Percentiles rank a stretch among this genome's conserved stretches.
phyloP scores from a whole-genome alignment of 2,888 invertebrate species.

The Acrobasis consociella region DNA sequence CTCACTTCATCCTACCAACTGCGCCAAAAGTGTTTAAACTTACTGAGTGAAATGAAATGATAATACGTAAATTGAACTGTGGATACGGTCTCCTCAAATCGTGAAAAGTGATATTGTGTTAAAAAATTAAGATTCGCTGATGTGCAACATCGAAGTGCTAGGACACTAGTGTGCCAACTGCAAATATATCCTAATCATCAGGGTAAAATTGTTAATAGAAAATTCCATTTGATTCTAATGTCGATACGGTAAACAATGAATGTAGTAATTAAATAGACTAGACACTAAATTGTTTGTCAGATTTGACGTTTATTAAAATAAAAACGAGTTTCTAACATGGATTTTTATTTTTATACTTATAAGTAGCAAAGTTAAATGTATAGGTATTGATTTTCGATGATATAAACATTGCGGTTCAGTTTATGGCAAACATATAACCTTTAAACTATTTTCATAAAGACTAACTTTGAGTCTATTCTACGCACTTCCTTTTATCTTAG shows the following conservation, averaged over 20 bases:
- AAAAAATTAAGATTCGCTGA: constrained; percentile 34
- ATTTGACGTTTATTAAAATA: constrained; percentile 59
- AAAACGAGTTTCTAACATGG: constrained; percentile 46
- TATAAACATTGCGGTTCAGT: too few species aligned
- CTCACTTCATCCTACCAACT: background rate
- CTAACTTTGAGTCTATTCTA: too few species aligned
- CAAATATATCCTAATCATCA: constrained; percentile 62
- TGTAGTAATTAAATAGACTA: constrained; percentile 40
- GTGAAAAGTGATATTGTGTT: constrained; percentile 8
- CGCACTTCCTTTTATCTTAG: too few species aligned
- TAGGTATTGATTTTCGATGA: too few species aligned
- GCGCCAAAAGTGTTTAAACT: background rate
- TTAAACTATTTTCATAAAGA: too few species aligned
- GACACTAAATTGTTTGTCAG: constrained; percentile 48
- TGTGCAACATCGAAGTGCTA: constrained; percentile 44
- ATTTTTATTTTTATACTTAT: constrained; percentile 22
- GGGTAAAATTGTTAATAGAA: constrained; percentile 54
- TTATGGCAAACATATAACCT: too few species aligned
- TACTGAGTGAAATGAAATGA: background rate
- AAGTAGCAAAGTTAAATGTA: too few species aligned
- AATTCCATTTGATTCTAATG: constrained; percentile 37
- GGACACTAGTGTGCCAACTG: constrained; percentile 50
- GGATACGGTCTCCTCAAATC: constrained; percentile 23
- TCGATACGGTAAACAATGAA: constrained; percentile 33
- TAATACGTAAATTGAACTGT: constrained; percentile 19